Conservation (phyloP, 1,140 invertebrate species). For the Rhagoletis pomonella region DNA sequence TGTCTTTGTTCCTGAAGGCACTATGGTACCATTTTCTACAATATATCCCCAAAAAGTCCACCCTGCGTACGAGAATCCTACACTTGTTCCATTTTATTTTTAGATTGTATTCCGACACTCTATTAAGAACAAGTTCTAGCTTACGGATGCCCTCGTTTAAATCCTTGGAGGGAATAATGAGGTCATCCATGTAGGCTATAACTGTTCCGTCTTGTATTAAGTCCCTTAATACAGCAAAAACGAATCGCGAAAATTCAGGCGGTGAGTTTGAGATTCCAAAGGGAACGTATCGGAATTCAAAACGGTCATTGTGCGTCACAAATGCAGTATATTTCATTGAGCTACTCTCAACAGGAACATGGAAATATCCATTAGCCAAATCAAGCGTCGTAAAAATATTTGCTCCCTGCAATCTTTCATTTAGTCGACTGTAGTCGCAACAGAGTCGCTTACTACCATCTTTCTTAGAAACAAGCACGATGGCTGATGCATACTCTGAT, state of each 20-base stretch:
- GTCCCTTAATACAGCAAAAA: neutral
- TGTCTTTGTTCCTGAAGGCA: neutral
- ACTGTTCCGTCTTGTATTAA: neutral
- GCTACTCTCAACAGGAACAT: slow-evolving; percentile 61
- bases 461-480: slow-evolving; percentile 60
- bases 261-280: slow-evolving; percentile 74
- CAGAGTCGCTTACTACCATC: too few species aligned
- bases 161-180: neutral
- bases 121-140: slow-evolving; percentile 8
- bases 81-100: slow-evolving; percentile 74
- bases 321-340: slow-evolving; percentile 68
- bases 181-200: neutral
- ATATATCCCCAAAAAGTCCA: slow-evolving; percentile 71
- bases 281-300: slow-evolving; percentile 74
- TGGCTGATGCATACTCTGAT: slow-evolving; percentile 60
- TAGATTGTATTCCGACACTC: slow-evolving; percentile 71
- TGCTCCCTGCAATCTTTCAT: slow-evolving; percentile 75
- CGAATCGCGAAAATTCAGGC: slow-evolving; percentile 63
- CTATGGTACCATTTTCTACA: slow-evolving; percentile 57
- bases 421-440: slow-evolving; percentile 59
- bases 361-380: slow-evolving; percentile 66
- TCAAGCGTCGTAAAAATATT: slow-evolving; percentile 61
- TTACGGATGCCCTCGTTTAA: too few species aligned
- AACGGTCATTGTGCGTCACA: slow-evolving; percentile 72
- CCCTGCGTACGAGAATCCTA: slow-evolving; percentile 74